Percentiles rank a stretch among this genome's conserved stretches.
These are phyloP conservation scores for Stichodactyla helianthus DNA, from an alignment of 64 coral and sea anemone species.

Conservation along the genomic window DNA sequence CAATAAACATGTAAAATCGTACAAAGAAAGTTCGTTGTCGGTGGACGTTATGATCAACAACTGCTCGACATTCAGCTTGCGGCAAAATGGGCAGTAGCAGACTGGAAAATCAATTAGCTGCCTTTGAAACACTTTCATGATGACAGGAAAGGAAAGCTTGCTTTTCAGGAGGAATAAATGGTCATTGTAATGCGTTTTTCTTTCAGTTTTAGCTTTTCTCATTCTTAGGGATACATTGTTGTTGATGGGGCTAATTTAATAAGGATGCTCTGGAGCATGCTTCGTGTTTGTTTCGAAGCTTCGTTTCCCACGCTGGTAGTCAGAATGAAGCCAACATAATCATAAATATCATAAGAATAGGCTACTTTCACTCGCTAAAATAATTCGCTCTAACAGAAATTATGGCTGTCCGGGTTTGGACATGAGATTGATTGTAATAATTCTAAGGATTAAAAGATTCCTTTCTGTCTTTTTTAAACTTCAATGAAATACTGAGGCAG, in stretches of 20 bases:
- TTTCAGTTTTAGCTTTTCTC: background rate
- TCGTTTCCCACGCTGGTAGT: background rate
- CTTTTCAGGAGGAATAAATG: background rate
- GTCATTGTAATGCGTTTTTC: background rate
- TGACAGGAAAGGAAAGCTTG: background rate
- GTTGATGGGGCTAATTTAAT: background rate
- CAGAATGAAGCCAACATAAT: background rate
- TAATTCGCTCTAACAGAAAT: background rate
- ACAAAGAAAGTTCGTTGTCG: background rate
- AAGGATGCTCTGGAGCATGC: background rate
- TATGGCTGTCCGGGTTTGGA: background rate
- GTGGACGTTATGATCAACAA: background rate
- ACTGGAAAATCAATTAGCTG: background rate
- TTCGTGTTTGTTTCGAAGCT: background rate
- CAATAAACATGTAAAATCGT: background rate
- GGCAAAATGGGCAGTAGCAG: background rate
- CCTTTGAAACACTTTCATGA: background rate
- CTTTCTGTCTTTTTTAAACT: no score
- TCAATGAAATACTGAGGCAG: no score
- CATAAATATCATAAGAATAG: background rate
- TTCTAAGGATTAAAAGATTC: no score
- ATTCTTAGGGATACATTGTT: background rate
- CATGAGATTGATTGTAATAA: background rate
- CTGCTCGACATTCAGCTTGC: background rate
- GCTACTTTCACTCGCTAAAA: background rate